These are phyloP conservation scores for Onychomys torridus DNA, from an alignment of 2,797 vertebrate genomes.

Conservation along the genomic window DNA sequence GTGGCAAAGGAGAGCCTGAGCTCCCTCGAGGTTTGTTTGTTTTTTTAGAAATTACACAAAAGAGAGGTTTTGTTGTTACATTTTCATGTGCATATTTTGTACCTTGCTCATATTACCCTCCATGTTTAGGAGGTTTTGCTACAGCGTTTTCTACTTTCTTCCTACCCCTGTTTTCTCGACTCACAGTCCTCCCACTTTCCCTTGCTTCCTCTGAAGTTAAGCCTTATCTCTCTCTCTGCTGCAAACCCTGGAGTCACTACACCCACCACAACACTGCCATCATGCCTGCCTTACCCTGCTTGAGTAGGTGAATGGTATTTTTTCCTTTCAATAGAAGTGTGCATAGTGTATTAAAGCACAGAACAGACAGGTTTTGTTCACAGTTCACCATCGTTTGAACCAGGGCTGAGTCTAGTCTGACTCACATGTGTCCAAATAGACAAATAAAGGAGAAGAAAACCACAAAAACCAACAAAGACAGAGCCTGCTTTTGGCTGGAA, in stretches of 20 bases:
- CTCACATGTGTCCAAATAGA: background rate
- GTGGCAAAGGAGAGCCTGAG: background rate
- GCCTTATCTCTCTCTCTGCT: background rate
- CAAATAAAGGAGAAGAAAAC: background rate
- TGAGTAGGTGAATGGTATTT: background rate
- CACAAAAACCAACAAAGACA: background rate
- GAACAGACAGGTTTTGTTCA: background rate
- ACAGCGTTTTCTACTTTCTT: background rate
- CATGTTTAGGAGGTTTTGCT: background rate
- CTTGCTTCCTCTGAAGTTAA: background rate
- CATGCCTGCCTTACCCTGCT: background rate
- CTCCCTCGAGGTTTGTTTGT: background rate
- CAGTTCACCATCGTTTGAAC: fast-evolving
- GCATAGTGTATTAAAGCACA: background rate
- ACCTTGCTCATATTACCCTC: background rate
- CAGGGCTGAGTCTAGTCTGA: background rate
- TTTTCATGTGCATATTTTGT: background rate
- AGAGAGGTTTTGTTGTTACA: background rate
- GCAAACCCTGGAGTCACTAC: background rate
- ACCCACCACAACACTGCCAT: fast-evolving
- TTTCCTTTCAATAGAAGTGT: background rate
- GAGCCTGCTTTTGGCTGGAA: background rate
- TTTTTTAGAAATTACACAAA: background rate
- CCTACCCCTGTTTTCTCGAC: background rate
- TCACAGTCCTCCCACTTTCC: background rate